A percentile compares a stretch with the other conserved stretches of the same genome.
Evolutionary conservation across 2,113 vertebrate genomes (phyloP).

Genomic region (Centropus unirufus): DNA sequence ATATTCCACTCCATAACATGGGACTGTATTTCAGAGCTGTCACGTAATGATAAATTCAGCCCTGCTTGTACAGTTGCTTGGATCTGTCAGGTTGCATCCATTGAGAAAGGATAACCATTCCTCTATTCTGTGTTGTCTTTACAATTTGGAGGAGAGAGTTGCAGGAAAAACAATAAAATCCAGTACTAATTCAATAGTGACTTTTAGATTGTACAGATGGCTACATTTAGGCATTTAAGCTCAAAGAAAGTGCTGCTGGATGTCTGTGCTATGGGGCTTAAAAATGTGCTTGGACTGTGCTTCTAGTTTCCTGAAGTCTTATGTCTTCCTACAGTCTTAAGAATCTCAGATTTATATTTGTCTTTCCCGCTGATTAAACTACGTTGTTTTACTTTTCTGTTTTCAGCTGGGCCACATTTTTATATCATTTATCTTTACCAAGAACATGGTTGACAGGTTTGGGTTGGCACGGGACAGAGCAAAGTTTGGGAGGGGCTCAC

Average conservation of each 20-base stretch:
- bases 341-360: neutral
- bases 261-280: neutral
- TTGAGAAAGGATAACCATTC: neutral
- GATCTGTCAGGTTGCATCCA: neutral
- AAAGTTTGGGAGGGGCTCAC: neutral
- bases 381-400: neutral
- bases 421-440: neutral
- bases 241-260: neutral
- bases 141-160: neutral
- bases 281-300: neutral
- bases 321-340: neutral
- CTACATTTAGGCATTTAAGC: neutral
- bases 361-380: neutral
- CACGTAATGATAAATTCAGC: neutral
- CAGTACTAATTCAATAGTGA: neutral
- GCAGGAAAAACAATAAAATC: neutral
- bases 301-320: neutral
- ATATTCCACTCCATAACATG: neutral
- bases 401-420: neutral
- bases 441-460: neutral
- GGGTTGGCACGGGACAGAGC: neutral
- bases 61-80: neutral
- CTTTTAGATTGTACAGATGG: neutral
- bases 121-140: neutral
- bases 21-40: neutral